These are phyloP conservation scores for Tursiops truncatus DNA, from an alignment of 2,113 vertebrate species.

Conservation along the genomic window DNA sequence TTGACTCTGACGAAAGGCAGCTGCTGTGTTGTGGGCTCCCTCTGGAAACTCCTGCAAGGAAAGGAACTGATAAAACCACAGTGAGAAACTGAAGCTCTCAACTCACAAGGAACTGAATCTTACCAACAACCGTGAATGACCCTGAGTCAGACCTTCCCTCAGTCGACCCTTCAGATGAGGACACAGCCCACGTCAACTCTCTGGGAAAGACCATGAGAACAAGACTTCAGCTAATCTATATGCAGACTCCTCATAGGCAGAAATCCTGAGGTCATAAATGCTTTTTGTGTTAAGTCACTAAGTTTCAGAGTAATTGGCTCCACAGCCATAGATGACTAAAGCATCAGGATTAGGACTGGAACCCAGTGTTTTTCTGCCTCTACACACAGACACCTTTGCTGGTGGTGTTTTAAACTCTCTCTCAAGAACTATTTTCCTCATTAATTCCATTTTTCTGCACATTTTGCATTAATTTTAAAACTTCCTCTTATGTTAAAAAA, in stretches of 20 bases:
- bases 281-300: not conserved
- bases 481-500: not conserved
- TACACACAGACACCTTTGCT: not conserved
- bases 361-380: not conserved
- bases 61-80: too few relatives aligned
- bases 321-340: not conserved
- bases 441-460: not conserved
- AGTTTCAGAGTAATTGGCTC: not conserved
- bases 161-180: not conserved
- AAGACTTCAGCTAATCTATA: not conserved
- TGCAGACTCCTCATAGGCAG: not conserved
- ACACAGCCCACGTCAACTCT: not conserved
- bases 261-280: not conserved
- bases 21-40: not conserved
- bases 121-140: not conserved
- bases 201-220: not conserved
- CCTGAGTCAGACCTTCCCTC: not conserved
- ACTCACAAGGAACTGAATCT: not conserved
- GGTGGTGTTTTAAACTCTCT: not conserved
- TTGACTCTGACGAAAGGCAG: not conserved
- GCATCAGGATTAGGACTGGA: not conserved
- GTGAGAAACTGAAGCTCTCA: not conserved
- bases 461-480: slow-evolving; percentile 17
- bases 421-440: not conserved
- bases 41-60: not conserved